Conservation (phyloP, 2,888 invertebrate genomes). For the Holacanthella duospinosa region DNA sequence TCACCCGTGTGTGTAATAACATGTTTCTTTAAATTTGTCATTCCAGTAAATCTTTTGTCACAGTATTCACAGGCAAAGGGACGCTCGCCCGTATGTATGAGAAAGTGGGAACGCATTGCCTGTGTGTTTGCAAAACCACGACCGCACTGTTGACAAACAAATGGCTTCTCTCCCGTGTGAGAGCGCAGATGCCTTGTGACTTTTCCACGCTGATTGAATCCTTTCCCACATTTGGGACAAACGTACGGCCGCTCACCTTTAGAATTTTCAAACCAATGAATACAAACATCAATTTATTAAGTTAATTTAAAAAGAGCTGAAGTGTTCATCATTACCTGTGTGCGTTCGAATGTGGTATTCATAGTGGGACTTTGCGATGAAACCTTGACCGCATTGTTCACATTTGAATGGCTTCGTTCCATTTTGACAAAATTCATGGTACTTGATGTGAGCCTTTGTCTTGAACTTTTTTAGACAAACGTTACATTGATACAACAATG, state of each 20-base stretch:
- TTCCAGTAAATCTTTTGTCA: conserved; percentile 52
- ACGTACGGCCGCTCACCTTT: conserved; percentile 46
- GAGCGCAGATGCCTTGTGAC: conserved; percentile 58
- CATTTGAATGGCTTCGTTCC: conserved; percentile 46
- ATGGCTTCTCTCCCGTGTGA: conserved; percentile 51
- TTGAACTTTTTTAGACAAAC: conserved; percentile 58
- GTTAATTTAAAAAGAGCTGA: background rate
- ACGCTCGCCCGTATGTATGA: conserved; percentile 41
- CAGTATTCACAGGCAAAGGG: conserved; percentile 52
- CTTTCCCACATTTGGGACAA: conserved; percentile 55
- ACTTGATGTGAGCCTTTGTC: conserved; percentile 45
- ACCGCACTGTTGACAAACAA: conserved; percentile 51
- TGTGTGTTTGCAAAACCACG: conserved; percentile 50
- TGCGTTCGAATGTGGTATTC: conserved; percentile 62
- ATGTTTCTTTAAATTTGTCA: conserved; percentile 60
- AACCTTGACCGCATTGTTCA: conserved; percentile 50
- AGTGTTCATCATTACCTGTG: conserved; percentile 44
- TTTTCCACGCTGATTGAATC: conserved; percentile 59
- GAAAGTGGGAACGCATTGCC: conserved; percentile 31
- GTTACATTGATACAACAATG: conserved; percentile 53
- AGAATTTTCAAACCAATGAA: background rate
- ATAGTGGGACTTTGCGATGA: conserved; percentile 59
- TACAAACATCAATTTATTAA: background rate
- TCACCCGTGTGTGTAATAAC: conserved; percentile 50
- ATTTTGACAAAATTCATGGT: conserved; percentile 38